A percentile compares a stretch with the other conserved stretches of the same genome.
phyloP scores from a whole-genome alignment of 2,888 invertebrate genomes.

The Penaeus monodon region DNA sequence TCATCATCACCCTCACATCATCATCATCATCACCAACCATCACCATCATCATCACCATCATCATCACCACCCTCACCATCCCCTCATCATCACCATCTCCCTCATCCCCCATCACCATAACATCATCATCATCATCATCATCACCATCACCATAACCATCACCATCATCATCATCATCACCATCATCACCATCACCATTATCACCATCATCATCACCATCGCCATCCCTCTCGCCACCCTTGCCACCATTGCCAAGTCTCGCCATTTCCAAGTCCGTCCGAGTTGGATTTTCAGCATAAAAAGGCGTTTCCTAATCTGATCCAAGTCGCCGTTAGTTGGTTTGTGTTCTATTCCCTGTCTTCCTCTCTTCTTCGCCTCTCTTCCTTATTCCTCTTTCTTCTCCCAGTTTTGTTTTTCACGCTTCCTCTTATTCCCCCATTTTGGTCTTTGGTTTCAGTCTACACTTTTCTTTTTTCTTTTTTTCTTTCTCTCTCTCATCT shows the following conservation, averaged over 20 bases:
- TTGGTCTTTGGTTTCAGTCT: no score
- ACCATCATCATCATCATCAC: no score
- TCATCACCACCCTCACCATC: neutral
- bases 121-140: neutral
- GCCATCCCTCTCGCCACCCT: neutral
- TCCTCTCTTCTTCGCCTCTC: neutral
- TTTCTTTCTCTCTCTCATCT: no score
- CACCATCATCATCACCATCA: neutral
- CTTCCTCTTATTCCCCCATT: no score
- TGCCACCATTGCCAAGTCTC: neutral
- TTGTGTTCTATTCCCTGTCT: no score
- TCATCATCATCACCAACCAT: conserved; percentile 4
- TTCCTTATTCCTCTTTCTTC: no score
- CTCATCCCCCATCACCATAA: no score
- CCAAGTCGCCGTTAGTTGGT: neutral
- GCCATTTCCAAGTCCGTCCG: neutral
- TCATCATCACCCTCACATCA: neutral
- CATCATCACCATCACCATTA: no score
- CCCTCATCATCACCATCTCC: neutral
- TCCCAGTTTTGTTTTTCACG: no score
- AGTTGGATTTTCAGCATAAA: neutral
- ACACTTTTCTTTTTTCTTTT: no score
- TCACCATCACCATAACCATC: no score
- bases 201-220: neutral
- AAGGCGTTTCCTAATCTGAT: neutral